Conservation (phyloP, 2,888 invertebrate species). For the Heteropelma amictum region DNA sequence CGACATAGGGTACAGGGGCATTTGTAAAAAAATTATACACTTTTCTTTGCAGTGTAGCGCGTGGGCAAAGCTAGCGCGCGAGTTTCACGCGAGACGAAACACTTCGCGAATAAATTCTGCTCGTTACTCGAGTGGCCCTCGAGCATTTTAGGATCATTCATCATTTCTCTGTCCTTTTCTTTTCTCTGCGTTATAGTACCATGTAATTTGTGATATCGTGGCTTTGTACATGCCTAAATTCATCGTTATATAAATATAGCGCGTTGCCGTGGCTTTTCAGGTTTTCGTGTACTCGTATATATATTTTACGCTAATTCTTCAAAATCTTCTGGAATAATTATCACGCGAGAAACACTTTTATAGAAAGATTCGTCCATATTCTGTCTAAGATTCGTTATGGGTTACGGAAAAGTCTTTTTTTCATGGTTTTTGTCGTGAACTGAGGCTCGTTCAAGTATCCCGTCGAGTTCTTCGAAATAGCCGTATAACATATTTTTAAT, state of each 20-base stretch:
- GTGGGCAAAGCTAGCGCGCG: conserved; percentile 26
- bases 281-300: conserved; percentile 27
- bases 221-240: conserved; percentile 45
- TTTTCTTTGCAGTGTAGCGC: conserved; percentile 18
- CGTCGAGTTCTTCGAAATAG: not conserved
- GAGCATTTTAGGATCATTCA: conserved; percentile 39
- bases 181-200: conserved; percentile 23
- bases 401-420: not conserved
- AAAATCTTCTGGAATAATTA: conserved; percentile 7
- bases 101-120: not conserved
- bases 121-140: conserved; percentile 33
- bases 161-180: not conserved
- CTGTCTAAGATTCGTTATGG: not conserved
- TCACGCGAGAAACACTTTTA: conserved; percentile 3
- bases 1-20: conserved; percentile 21
- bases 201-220: conserved; percentile 32
- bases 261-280: too few species aligned
- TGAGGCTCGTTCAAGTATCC: not conserved
- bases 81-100: conserved; percentile 13
- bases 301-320: not conserved
- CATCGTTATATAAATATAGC: conserved; percentile 39
- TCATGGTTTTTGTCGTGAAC: not conserved
- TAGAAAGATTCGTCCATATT: not conserved
- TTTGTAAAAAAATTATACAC: conserved; percentile 54
- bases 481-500: not conserved